These are phyloP conservation scores for Drosophila borealis DNA, from an alignment of 2,888 invertebrate species.

Conservation along the genomic window DNA sequence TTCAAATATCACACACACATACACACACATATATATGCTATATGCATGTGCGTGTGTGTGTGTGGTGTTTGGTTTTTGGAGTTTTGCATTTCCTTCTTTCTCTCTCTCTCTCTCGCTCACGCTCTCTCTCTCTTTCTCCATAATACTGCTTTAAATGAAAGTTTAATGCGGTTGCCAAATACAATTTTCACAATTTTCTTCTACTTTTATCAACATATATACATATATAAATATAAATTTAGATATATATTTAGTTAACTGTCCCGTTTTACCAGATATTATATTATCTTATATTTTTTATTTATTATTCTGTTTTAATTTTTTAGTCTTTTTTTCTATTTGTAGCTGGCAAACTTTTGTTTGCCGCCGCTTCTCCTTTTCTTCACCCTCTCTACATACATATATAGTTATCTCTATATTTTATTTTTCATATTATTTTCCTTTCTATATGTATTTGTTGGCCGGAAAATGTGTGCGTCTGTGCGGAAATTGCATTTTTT, in stretches of 20 bases:
- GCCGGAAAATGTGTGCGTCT: conserved; percentile 83
- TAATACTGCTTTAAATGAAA: conserved; percentile 79
- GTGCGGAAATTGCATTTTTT: conserved; percentile 82
- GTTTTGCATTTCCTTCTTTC: conserved; percentile 35
- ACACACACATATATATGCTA: conserved; percentile 2
- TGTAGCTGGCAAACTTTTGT: conserved; percentile 1
- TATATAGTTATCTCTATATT: conserved; percentile 14
- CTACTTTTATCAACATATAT: conserved; percentile 6
- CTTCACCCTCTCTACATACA: conserved; percentile 13
- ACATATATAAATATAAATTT: neutral
- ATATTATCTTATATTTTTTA: conserved; percentile 10
- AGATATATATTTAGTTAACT: conserved; percentile 1
- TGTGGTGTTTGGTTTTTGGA: conserved; percentile 31
- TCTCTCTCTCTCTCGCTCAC: neutral
- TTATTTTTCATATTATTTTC: conserved; percentile 39
- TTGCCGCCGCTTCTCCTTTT: conserved; percentile 12
- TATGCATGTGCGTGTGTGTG: conserved; percentile 20
- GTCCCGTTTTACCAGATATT: neutral
- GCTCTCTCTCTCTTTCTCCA: neutral
- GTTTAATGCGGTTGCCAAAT: conserved; percentile 83
- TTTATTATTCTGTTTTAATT: conserved; percentile 24
- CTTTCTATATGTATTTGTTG: conserved; percentile 54
- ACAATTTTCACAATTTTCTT: conserved; percentile 72
- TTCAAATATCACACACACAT: conserved; percentile 61
- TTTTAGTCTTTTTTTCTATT: conserved; percentile 14